These are phyloP conservation scores for Campylomormyrus tamandua DNA, from an alignment of 2,113 vertebrate species.

Conservation along the genomic window DNA sequence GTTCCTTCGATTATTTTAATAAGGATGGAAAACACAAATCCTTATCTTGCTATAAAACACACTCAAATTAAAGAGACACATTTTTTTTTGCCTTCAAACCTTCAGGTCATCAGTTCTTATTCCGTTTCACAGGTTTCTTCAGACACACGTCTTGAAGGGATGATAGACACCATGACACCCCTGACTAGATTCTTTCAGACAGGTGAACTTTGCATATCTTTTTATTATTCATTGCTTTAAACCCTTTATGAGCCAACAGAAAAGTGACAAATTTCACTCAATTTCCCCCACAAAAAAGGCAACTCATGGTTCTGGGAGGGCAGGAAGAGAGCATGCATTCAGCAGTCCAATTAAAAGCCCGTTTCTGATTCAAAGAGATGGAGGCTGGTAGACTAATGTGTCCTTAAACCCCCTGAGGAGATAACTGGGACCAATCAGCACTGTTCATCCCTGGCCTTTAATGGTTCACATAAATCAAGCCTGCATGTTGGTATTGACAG, in stretches of 20 bases:
- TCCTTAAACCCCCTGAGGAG: background rate
- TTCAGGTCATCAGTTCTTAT: conserved; percentile 21
- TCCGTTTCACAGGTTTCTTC: conserved; percentile 37
- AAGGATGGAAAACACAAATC: background rate
- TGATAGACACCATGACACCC: conserved; percentile 56
- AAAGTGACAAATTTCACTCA: conserved; percentile 58
- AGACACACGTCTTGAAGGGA: conserved; percentile 49
- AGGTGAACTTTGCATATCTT: conserved; percentile 35
- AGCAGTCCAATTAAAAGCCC: conserved; percentile 45
- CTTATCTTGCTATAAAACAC: background rate
- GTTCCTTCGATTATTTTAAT: background rate
- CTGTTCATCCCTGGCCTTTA: background rate
- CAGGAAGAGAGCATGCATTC: conserved; percentile 39
- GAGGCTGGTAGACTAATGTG: background rate
- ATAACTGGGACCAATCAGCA: background rate
- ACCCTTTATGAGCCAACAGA: conserved; percentile 53
- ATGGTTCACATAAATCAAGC: conserved; percentile 16
- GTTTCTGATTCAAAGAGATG: background rate
- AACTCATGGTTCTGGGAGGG: conserved; percentile 42
- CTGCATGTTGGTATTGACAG: background rate
- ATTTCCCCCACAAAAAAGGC: conserved; percentile 34
- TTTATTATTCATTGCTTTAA: conserved; percentile 37
- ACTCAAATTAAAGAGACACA: background rate
- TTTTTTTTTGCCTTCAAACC: background rate
- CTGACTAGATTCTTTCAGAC: conserved; percentile 37